A percentile compares a stretch with the other conserved stretches of the same genome.
Evolutionary conservation across 2,113 vertebrate genomes (phyloP).

Genomic region (Amblyornis subalaris): DNA sequence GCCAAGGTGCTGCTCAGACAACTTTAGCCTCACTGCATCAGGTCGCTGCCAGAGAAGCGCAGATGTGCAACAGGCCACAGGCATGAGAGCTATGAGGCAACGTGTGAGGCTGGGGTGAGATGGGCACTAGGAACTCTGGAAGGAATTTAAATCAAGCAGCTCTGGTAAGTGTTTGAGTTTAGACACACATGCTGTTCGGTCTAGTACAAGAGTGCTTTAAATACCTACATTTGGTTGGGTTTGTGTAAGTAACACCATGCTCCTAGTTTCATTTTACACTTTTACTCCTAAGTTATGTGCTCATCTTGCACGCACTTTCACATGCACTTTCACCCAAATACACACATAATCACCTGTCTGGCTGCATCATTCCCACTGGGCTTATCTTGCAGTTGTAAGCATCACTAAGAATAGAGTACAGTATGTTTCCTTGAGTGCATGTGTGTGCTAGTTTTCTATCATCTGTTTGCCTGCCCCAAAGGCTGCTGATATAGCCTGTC

Average conservation of each 20-base stretch:
- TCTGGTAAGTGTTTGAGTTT: neutral
- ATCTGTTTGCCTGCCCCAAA: neutral
- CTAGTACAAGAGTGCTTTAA: neutral
- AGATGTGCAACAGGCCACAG: neutral
- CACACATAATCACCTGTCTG: conserved; percentile 16
- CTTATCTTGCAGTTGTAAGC: neutral
- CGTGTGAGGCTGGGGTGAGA: accelerated
- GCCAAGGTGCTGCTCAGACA: neutral
- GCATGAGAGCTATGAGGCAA: neutral
- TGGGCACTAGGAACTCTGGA: neutral
- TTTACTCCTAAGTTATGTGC: neutral
- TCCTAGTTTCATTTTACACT: neutral
- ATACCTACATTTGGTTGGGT: neutral
- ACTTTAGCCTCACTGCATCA: neutral
- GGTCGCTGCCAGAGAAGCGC: neutral
- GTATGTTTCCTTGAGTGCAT: neutral
- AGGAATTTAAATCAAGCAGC: conserved; percentile 3
- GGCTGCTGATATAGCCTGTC: neutral
- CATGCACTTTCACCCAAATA: conserved; percentile 46
- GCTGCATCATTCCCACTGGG: neutral
- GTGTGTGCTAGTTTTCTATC: neutral
- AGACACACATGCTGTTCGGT: neutral
- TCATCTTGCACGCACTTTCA: neutral
- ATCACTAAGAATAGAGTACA: conserved; percentile 29
- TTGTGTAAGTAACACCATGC: neutral